phyloP scores from a whole-genome alignment of 2,113 vertebrate genomes.

The Pangasianodon hypophthalmus region DNA sequence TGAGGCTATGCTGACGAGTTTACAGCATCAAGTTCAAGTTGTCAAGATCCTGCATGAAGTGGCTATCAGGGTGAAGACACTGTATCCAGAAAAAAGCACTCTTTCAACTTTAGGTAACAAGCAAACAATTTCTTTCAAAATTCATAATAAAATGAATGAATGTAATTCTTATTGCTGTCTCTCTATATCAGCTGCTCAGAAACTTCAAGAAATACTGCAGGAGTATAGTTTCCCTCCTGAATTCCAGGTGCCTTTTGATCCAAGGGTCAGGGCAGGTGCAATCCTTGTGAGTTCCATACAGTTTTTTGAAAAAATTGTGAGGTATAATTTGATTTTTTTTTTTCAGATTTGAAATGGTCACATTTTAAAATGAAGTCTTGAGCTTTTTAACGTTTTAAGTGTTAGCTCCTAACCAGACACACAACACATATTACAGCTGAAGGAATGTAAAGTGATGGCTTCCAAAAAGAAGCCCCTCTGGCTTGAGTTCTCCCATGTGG shows the following conservation, averaged over 20 bases:
- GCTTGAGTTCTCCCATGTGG: constrained; percentile 75
- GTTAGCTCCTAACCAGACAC: neutral
- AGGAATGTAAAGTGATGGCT: constrained; percentile 78
- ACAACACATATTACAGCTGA: constrained; percentile 56
- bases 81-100: constrained; percentile 71
- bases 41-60: constrained; percentile 68
- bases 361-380: neutral
- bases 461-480: constrained; percentile 81
- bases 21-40: constrained; percentile 71
- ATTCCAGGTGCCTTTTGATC: constrained; percentile 78
- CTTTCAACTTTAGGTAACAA: constrained; percentile 66
- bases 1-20: constrained; percentile 67
- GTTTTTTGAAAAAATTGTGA: neutral
- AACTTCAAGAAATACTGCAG: constrained; percentile 70
- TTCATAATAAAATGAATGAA: neutral
- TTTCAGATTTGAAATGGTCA: neutral
- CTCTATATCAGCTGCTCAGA: constrained; percentile 61
- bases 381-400: neutral
- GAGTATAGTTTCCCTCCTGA: constrained; percentile 65
- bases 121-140: neutral
- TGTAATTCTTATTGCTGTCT: neutral
- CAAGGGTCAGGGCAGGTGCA: constrained; percentile 68
- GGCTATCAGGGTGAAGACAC: constrained; percentile 63
- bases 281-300: constrained; percentile 67
- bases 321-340: neutral